Conservation (phyloP, 2,797 vertebrate species). For the Calcarius lapponicus region DNA sequence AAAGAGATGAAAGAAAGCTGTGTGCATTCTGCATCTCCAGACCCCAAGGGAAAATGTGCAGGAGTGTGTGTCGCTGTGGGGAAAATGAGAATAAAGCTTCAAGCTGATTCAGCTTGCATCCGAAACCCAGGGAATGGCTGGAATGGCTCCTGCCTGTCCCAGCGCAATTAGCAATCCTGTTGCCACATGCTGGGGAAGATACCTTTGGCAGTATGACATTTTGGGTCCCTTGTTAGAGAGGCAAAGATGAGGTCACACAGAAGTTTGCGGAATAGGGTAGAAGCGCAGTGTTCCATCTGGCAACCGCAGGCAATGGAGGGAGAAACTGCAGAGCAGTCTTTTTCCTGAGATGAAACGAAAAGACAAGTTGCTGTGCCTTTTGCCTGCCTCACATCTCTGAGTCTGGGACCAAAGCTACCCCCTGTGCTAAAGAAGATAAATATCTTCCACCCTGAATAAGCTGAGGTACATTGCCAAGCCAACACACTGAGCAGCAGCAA, state of each 20-base stretch:
- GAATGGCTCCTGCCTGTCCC: not conserved
- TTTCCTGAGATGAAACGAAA: conserved; percentile 32
- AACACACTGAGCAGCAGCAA: not conserved
- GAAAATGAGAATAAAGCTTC: not conserved
- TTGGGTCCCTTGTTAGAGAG: not conserved
- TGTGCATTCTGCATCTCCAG: not conserved
- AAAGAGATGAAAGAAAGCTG: not conserved
- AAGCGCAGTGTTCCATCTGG: not conserved
- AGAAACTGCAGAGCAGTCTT: not conserved
- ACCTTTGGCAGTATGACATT: conserved; percentile 33
- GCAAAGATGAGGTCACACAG: not conserved
- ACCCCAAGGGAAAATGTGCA: not conserved
- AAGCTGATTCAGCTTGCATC: not conserved
- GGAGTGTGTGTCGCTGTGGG: not conserved
- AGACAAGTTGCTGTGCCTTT: not conserved
- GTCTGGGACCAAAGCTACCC: not conserved
- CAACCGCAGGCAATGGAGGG: not conserved
- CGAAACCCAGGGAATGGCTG: not conserved
- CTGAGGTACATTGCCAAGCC: not conserved
- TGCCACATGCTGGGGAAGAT: not conserved
- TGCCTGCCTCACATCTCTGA: not conserved
- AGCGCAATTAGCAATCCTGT: not conserved
- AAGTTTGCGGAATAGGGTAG: not conserved
- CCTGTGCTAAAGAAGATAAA: not conserved
- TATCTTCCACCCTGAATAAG: not conserved